Conservation (phyloP, 2,888 invertebrate genomes). For the Cantharis rustica region DNA sequence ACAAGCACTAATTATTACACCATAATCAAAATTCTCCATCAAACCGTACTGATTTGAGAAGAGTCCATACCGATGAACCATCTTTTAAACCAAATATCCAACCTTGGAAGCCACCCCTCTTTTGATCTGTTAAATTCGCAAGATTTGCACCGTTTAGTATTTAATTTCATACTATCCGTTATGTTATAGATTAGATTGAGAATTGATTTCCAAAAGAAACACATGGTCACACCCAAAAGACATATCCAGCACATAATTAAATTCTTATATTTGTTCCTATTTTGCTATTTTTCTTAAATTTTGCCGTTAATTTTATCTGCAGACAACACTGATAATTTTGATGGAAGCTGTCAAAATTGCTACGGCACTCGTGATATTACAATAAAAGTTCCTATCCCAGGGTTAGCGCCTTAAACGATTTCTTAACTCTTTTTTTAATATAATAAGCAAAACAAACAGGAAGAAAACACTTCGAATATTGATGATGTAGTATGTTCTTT, state of each 20-base stretch:
- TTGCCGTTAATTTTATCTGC: background rate
- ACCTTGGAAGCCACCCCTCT: background rate
- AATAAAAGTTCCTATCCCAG: no score
- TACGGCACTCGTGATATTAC: background rate
- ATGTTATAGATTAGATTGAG: background rate
- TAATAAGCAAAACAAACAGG: no score
- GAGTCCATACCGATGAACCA: background rate
- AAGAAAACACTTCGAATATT: no score
- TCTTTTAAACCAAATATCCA: background rate
- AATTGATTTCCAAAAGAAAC: background rate
- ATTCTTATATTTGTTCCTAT: background rate
- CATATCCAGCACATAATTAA: background rate
- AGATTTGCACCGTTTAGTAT: background rate
- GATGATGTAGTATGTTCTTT: no score
- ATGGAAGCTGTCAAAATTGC: background rate
- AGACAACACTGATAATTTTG: background rate
- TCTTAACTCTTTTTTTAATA: no score
- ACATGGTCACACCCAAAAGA: background rate
- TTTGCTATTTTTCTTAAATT: background rate
- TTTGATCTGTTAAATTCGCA: background rate
- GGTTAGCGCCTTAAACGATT: no score
- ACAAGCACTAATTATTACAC: background rate
- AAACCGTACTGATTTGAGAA: background rate
- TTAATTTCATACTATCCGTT: background rate
- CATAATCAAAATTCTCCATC: background rate